Conservation (phyloP, 2,113 vertebrate genomes). For the Microcebus griseorufus region DNA sequence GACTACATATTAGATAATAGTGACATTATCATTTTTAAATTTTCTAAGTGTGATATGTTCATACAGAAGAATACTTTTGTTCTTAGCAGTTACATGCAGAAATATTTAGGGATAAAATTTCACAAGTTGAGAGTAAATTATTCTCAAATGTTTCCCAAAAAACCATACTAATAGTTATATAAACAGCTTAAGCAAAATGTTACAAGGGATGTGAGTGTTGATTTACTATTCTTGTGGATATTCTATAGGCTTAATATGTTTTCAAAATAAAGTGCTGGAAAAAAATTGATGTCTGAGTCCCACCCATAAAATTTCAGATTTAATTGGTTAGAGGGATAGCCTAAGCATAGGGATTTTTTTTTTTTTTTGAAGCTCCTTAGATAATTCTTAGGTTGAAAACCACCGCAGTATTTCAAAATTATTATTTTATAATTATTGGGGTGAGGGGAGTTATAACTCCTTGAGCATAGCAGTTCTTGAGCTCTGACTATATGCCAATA, state of each 20-base stretch:
- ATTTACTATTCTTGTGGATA: background rate
- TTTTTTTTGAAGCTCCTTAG: background rate
- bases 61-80: background rate
- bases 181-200: background rate
- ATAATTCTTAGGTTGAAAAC: background rate
- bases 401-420: background rate
- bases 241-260: background rate
- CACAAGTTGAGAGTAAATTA: background rate
- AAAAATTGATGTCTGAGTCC: background rate
- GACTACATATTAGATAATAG: background rate
- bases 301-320: background rate
- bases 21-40: background rate
- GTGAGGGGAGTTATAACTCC: background rate
- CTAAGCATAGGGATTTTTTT: background rate
- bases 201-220: background rate
- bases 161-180: background rate
- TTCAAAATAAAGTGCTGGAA: background rate
- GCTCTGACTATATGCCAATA: background rate
- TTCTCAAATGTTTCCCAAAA: background rate
- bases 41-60: background rate
- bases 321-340: background rate
- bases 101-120: conserved; percentile 23
- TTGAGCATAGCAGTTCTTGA: background rate
- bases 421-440: background rate
- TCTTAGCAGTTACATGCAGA: background rate